Evolutionary conservation across 2,888 invertebrate species (phyloP).

Genomic region (Catocala nupta): DNA sequence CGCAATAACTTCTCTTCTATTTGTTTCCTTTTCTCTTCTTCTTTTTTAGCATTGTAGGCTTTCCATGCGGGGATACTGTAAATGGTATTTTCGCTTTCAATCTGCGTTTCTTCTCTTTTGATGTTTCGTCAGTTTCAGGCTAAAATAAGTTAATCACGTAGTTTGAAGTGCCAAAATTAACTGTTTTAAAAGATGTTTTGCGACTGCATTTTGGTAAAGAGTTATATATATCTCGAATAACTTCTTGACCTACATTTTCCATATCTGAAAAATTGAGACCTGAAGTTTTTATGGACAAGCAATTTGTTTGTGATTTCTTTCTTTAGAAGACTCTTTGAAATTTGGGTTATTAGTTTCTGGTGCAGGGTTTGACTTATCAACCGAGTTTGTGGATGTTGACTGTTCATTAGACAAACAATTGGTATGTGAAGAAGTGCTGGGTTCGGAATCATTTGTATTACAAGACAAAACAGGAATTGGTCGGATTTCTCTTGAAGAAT

Average conservation of each 20-base stretch:
- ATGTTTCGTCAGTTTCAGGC: conserved; percentile 13
- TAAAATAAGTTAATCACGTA: conserved; percentile 18
- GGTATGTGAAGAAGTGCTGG: conserved; percentile 1
- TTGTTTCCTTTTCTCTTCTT: conserved; percentile 4
- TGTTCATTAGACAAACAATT: background rate
- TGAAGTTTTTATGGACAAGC: background rate
- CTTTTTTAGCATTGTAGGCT: conserved; percentile 1
- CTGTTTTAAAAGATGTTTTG: background rate
- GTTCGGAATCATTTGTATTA: conserved; percentile 6
- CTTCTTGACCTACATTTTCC: background rate
- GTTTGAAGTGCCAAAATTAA: conserved; percentile 8
- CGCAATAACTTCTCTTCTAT: conserved; percentile 6
- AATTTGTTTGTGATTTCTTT: background rate
- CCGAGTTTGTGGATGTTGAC: background rate
- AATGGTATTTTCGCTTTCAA: conserved; percentile 2
- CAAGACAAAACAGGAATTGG: background rate
- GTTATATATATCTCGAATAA: background rate
- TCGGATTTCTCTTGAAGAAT: background rate
- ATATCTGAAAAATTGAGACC: background rate
- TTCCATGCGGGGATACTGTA: background rate
- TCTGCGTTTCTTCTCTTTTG: conserved; percentile 2
- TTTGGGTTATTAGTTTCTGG: background rate
- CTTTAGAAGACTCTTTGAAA: too few species aligned
- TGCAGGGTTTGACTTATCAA: background rate
- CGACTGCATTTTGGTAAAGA: conserved; percentile 2